Evolutionary conservation across 2,113 vertebrate genomes (phyloP).

Genomic region (Rhynchopsitta pachyrhyncha): DNA sequence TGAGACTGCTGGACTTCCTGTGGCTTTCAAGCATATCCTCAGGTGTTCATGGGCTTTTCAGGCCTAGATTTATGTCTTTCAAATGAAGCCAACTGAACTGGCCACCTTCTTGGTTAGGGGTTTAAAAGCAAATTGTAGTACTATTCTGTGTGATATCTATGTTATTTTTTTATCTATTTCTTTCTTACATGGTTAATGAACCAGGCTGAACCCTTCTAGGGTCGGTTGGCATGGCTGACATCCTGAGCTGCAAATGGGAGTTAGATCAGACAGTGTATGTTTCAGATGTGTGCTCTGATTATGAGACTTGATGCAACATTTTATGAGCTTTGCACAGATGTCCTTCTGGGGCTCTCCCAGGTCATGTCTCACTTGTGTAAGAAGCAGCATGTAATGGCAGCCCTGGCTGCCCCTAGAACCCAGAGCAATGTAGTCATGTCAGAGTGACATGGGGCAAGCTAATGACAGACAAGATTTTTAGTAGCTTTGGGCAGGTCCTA

Average conservation of each 20-base stretch:
- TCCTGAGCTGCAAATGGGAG: not conserved
- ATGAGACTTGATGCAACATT: not conserved
- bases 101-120: not conserved
- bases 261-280: not conserved
- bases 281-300: not conserved
- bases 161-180: not conserved
- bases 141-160: not conserved
- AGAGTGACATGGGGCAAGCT: not conserved
- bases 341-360: not conserved
- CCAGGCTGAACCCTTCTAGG: not conserved
- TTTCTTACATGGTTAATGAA: not conserved
- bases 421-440: not conserved
- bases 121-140: not conserved
- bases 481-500: not conserved
- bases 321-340: not conserved
- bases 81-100: not conserved
- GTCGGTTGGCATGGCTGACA: not conserved
- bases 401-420: not conserved
- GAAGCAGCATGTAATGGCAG: not conserved
- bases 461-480: not conserved
- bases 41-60: not conserved
- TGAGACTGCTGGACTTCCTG: not conserved
- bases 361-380: not conserved
- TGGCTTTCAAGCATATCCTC: not conserved
- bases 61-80: not conserved